These are phyloP conservation scores for Helogale parvula DNA, from an alignment of 2,113 vertebrate species.

Conservation along the genomic window DNA sequence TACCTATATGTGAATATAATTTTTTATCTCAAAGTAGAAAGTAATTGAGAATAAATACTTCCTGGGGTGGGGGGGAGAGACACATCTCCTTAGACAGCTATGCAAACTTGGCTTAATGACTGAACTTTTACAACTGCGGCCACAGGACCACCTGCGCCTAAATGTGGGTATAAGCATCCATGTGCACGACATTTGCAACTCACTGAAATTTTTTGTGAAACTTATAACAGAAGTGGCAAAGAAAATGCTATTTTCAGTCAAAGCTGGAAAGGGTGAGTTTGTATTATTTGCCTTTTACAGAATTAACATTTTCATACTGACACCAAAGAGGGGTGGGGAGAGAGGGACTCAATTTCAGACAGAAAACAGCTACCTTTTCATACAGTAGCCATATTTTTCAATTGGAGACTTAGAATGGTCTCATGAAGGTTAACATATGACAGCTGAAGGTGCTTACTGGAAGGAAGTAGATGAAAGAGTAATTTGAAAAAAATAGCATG, in stretches of 20 bases:
- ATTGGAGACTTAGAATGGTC: not conserved
- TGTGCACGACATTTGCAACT: not conserved
- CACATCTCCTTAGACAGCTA: not conserved
- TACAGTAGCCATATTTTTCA: not conserved
- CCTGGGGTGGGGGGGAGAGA: not conserved
- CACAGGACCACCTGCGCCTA: not conserved
- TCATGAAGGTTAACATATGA: not conserved
- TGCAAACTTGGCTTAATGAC: not conserved
- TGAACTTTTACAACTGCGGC: not conserved
- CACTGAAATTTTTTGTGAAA: not conserved
- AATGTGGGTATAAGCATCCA: not conserved
- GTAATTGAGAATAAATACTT: slow-evolving; percentile 45
- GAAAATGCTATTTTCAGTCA: not conserved
- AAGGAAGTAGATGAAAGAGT: slow-evolving; percentile 26
- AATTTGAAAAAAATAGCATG: not conserved
- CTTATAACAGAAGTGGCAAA: not conserved
- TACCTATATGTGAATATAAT: not conserved
- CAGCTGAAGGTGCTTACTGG: not conserved
- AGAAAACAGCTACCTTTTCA: not conserved
- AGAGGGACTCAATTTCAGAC: not conserved
- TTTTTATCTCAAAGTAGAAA: not conserved
- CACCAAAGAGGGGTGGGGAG: not conserved
- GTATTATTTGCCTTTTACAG: not conserved
- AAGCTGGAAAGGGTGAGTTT: not conserved
- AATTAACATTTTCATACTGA: not conserved